Percentiles rank a stretch among this genome's conserved stretches.
Conservation (phyloP, 2,113 vertebrate genomes). For the Excalfactoria chinensis region DNA sequence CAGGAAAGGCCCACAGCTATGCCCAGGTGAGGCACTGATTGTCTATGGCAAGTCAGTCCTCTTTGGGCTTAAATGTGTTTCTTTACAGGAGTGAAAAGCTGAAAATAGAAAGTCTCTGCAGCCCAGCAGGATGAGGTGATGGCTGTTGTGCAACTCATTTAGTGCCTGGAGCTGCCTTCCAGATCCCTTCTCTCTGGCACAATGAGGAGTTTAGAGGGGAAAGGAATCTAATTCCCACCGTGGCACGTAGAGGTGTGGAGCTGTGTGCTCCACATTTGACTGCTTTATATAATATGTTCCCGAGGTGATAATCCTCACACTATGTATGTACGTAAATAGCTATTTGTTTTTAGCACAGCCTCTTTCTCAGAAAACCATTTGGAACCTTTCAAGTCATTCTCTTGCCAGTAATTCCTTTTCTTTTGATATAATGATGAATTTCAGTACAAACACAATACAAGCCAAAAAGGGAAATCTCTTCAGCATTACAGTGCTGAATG, state of each 20-base stretch:
- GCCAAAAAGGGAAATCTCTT: background rate
- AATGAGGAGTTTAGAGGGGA: background rate
- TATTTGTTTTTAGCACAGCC: background rate
- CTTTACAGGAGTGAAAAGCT: background rate
- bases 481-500: background rate
- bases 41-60: background rate
- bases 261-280: rapidly evolving
- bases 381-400: background rate
- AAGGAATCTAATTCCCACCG: background rate
- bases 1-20: background rate
- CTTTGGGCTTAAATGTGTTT: background rate
- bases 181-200: background rate
- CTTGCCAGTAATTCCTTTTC: background rate
- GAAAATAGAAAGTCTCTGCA: background rate
- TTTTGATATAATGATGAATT: background rate
- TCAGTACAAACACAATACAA: background rate
- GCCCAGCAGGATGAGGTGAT: background rate
- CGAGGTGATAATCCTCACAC: conserved; percentile 16
- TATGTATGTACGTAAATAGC: background rate
- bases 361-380: conserved; percentile 3
- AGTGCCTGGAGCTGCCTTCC: background rate
- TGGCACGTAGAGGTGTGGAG: background rate
- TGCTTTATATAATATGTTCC: background rate
- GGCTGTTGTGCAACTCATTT: background rate
- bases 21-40: background rate